These are phyloP conservation scores for Cotesia chilonis DNA, from an alignment of 1,140 invertebrate genomes.

Conservation along the genomic window DNA sequence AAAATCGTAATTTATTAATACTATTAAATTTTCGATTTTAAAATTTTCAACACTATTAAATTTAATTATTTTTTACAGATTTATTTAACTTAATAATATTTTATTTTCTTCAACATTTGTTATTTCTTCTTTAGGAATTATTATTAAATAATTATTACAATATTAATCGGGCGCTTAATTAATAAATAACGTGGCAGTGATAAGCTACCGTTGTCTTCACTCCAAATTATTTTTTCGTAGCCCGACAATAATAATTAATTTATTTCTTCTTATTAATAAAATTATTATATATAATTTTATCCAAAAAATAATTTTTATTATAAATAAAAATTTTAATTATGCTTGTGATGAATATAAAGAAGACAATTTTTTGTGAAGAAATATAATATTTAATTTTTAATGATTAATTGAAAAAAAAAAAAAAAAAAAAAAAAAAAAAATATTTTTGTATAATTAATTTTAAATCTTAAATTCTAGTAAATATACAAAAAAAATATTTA, in stretches of 20 bases:
- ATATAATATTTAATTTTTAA: too few relatives aligned
- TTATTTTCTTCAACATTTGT: too few relatives aligned
- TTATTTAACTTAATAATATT: conserved; percentile 20
- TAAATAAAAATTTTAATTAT: too few relatives aligned
- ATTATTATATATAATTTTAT: not conserved
- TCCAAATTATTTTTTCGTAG: conserved; percentile 12
- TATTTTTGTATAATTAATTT: too few relatives aligned
- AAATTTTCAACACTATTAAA: not conserved
- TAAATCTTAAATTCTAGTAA: too few relatives aligned
- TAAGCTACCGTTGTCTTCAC: conserved; percentile 34
- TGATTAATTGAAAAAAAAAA: too few relatives aligned
- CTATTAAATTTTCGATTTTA: conserved; percentile 20
- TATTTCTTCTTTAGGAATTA: not conserved
- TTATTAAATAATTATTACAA: not conserved
- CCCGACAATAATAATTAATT: conserved; percentile 12
- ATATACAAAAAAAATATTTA: too few relatives aligned
- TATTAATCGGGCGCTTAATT: conserved; percentile 10
- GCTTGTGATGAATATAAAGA: too few relatives aligned
- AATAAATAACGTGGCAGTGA: conserved; percentile 40
- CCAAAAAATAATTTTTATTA: too few relatives aligned
- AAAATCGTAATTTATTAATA: conserved; percentile 31
- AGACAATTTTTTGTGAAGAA: too few relatives aligned
- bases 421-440: too few relatives aligned
- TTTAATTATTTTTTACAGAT: conserved; percentile 26
- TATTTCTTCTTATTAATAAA: conserved; percentile 6